Percentiles rank a stretch among this genome's conserved stretches.
These are phyloP conservation scores for Melanogrammus aeglefinus DNA, from an alignment of 2,797 vertebrate genomes.

Conservation along the genomic window DNA sequence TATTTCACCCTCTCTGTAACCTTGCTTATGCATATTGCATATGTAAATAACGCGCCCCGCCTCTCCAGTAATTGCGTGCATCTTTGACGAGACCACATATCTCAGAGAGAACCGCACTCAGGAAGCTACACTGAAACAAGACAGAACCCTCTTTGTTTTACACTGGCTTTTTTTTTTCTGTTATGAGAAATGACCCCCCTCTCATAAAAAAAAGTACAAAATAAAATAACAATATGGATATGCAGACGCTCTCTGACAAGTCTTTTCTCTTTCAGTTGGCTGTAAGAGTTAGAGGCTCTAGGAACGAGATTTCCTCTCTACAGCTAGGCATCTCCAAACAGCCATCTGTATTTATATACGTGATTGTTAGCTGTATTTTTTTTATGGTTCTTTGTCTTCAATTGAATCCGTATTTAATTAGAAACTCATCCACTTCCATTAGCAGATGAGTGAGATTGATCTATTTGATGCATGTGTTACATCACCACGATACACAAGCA, in stretches of 20 bases:
- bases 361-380: not conserved
- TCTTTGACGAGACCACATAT: constrained; percentile 86
- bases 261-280: not conserved
- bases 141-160: constrained; percentile 72
- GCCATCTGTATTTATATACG: not conserved
- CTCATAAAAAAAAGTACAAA: not conserved
- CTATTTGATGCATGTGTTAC: not conserved
- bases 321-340: not conserved
- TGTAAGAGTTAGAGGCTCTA: not conserved
- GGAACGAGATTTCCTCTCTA: not conserved
- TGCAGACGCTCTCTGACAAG: not conserved
- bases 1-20: constrained; percentile 80
- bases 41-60: constrained; percentile 86
- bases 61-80: constrained; percentile 91
- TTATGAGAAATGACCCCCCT: not conserved
- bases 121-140: constrained; percentile 67
- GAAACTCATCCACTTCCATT: not conserved
- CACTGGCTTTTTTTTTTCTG: constrained; percentile 73
- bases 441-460: not conserved
- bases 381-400: not conserved
- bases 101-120: constrained; percentile 47
- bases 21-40: constrained; percentile 83
- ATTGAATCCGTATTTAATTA: not conserved
- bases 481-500: not conserved
- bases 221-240: not conserved